Evolutionary conservation across 1,140 invertebrate genomes (phyloP), one percentile per base, ranked within the genome.

Genomic region (Ceratoteleas bidentatus): DNA sequence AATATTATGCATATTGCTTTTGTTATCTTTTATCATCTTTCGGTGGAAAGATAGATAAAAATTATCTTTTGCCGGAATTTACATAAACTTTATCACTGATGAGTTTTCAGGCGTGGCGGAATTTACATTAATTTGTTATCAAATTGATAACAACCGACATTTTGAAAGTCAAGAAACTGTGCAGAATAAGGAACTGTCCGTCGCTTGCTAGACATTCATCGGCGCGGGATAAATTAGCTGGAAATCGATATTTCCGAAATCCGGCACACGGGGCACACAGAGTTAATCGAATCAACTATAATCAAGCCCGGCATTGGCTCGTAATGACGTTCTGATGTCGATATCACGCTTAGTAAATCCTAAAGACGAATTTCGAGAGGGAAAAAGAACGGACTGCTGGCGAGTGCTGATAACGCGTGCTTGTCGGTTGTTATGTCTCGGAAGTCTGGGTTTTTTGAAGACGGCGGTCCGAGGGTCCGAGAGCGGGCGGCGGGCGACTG

Each of bases 371-470:
- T 87, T 83, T 85, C 66, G 57, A 79, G 66, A 66, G 81, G 72
- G 82, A 78, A 80, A 73, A 84, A 76, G 80, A 80, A 69, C 56
- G 79, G 81, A 88, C 83, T 86, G 84, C 88, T 89, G 89, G 87
- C 79, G 84, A 87, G 84, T 84, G 85, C 89, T 88, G 90, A 91
- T 91, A 91, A 91, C 89, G 86, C 85, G 86, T 86, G 86, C 78
- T 86, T 85, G 86, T 86, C 86, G 86, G 84, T 87, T 89, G 86
- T 89, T 88, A 87, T 87, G 87, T 89, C 86, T 84, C 82, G 81
- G 73, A 68, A 86, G 86, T 85, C 85, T 78, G 78, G 60, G 49
- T 84, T 87, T 89, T 89, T 88, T 86, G 81, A 81, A 68, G 58
- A 70, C 54, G 52, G 68, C 54, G 80, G 72, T 68, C 54, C 52